phyloP scores from a whole-genome alignment of 2,113 vertebrate genomes.

The Scortum barcoo region DNA sequence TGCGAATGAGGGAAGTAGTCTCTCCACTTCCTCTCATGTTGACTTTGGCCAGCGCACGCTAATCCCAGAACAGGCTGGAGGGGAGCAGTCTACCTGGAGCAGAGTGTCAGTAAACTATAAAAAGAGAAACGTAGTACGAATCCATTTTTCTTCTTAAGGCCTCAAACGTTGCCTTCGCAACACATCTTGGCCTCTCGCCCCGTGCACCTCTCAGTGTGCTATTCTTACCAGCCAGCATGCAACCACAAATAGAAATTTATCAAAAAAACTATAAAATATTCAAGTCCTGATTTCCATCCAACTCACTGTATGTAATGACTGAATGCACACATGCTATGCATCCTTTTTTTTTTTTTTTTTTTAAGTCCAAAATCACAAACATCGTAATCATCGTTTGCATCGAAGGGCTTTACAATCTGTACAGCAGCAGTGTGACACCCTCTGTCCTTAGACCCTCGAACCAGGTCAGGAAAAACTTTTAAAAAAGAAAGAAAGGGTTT shows the following conservation, averaged over 20 bases:
- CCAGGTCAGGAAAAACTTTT: too few species aligned
- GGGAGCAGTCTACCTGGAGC: conserved; percentile 74
- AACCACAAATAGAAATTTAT: conserved; percentile 27
- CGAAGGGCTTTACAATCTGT: too few species aligned
- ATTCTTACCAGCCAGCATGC: conserved; percentile 17
- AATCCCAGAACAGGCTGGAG: conserved; percentile 65
- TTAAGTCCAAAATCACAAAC: too few species aligned
- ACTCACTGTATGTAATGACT: not conserved
- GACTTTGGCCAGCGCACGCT: conserved; percentile 74
- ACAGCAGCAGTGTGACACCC: too few species aligned
- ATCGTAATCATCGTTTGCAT: too few species aligned
- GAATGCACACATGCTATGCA: conserved; percentile 1
- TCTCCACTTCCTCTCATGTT: conserved; percentile 72
- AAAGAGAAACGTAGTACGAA: conserved; percentile 10
- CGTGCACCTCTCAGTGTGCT: conserved; percentile 6
- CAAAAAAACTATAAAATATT: not conserved
- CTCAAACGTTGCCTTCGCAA: conserved; percentile 6
- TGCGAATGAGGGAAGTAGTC: conserved; percentile 75
- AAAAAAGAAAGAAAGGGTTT: too few species aligned
- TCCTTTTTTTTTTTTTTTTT: too few species aligned
- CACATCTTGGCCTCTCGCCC: conserved; percentile 24
- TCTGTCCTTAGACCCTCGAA: too few species aligned
- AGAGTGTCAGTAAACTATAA: conserved; percentile 49
- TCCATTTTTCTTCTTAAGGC: conserved; percentile 38
- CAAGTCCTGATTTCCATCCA: not conserved